phyloP scores from a whole-genome alignment of 2,797 vertebrate genomes.

The Adrianichthys oophorus region DNA sequence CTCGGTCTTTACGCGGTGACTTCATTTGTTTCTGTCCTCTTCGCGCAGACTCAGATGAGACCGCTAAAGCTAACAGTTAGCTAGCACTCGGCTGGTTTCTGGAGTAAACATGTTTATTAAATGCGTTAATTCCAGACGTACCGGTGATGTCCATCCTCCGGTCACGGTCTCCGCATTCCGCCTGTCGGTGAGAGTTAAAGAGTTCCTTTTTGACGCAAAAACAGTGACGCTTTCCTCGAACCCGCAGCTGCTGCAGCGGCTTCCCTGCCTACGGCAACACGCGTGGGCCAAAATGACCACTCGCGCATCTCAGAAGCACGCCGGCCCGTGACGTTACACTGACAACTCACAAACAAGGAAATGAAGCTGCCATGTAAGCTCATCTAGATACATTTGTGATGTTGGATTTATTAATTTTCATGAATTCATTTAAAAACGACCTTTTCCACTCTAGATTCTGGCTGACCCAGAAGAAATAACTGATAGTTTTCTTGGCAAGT shows the following conservation, averaged over 20 bases:
- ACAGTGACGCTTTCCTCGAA: not conserved
- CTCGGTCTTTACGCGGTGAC: not conserved
- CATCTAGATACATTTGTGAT: too few species aligned
- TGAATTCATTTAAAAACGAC: too few species aligned
- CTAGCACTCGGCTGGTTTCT: not conserved
- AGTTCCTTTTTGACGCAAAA: too few species aligned
- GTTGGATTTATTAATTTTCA: too few species aligned
- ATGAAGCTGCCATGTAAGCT: too few species aligned
- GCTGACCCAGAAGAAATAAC: too few species aligned
- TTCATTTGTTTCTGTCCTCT: not conserved
- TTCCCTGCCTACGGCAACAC: conserved; percentile 42
- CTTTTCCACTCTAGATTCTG: too few species aligned
- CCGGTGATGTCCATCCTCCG: conserved; percentile 44
- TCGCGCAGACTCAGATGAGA: not conserved
- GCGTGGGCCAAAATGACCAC: conserved; percentile 27
- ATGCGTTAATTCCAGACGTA: conserved; percentile 22
- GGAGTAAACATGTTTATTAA: not conserved
- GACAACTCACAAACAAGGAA: too few species aligned
- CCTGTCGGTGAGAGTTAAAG: not conserved
- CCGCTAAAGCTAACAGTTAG: conserved; percentile 25
- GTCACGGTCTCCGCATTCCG: conserved; percentile 11
- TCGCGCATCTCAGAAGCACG: not conserved
- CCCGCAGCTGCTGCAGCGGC: not conserved
- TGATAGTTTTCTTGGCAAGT: too few species aligned
- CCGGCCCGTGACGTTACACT: too few species aligned